These are phyloP conservation scores for Odontocerum albicorne DNA, from an alignment of 2,888 invertebrate species.

Conservation along the genomic window DNA sequence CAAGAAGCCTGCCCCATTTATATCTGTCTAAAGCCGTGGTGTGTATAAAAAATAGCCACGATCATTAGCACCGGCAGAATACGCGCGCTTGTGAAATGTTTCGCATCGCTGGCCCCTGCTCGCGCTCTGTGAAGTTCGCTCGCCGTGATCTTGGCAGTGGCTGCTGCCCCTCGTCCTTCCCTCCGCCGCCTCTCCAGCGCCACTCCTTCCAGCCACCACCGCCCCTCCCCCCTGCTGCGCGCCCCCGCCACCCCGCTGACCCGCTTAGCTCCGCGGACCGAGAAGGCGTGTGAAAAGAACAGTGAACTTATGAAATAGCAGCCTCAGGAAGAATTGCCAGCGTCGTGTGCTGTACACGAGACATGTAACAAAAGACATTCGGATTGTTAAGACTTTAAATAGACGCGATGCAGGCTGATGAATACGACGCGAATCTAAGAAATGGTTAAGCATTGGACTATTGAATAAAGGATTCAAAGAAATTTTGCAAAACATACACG, in stretches of 20 bases:
- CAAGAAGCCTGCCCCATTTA: too few species aligned
- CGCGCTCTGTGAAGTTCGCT: constrained; percentile 41
- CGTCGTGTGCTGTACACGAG: too few species aligned
- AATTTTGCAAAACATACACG: too few species aligned
- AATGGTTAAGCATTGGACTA: too few species aligned
- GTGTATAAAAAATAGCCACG: not conserved
- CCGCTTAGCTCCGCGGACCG: constrained; percentile 6
- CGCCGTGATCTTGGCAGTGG: constrained; percentile 65
- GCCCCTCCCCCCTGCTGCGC: constrained; percentile 29
- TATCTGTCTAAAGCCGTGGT: not conserved
- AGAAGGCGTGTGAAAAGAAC: constrained; percentile 21
- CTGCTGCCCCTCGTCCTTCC: constrained; percentile 47
- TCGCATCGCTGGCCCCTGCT: constrained; percentile 1
- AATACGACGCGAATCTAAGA: too few species aligned
- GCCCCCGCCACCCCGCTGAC: constrained; percentile 9
- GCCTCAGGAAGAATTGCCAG: too few species aligned
- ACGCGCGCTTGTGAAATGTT: not conserved
- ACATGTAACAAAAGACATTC: too few species aligned
- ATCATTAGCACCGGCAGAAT: not conserved
- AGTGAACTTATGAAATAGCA: constrained; percentile 11
- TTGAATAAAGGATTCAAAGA: too few species aligned
- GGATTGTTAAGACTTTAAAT: too few species aligned
- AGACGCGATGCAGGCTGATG: too few species aligned
- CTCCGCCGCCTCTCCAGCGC: constrained; percentile 37
- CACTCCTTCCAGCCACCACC: constrained; percentile 26